Evolutionary conservation across 1,140 invertebrate species (phyloP), one percentile per base, ranked within the genome.

Genomic region (Drosophila virilis): DNA sequence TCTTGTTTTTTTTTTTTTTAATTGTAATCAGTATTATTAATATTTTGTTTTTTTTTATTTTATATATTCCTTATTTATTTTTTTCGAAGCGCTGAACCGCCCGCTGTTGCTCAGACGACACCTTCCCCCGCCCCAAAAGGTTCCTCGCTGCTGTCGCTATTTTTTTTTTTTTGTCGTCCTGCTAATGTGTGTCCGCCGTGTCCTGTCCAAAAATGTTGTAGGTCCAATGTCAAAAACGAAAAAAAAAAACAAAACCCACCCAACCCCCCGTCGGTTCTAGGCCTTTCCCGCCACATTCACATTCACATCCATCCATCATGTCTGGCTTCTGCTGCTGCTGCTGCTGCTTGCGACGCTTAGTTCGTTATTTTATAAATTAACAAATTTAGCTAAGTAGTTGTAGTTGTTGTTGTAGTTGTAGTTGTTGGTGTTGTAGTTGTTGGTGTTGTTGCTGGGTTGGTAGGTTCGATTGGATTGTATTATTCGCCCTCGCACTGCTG

Each of bases 331-430:
- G 12, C 42, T 52, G 33, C 59, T 79, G 57, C 64, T 72, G 17
- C 17, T 17, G 17, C 17, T 17, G 52, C 61, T 79, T 77, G 75
- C 82, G 78, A 69, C 64, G 78, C 82, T 88, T 88, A 89, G 84
- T 88, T 88, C 76, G 83, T 89, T 88, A 83, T 84, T 80, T 89
- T 84, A 90, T 84, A 89, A 90, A 90, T 89, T 89, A 89, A 89
- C 84, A 89, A 89, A 89, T 89, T 89, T 89, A 84, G 85, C 84
- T 89, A 89, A 89, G 80, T 88, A 88, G 84, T 88, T 84, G 84
- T 89, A 80, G 83, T 86, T 81, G 69, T 72, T 76, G 74, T 80
- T 68, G 60, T 57, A 77, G 6, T 62, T 67, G 60, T 67, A 78
- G 58, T 74, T 80, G 74, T 80, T 68, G 65, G 51, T 81, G 6